Evolutionary conservation across 2,888 invertebrate genomes (phyloP).

Genomic region (Amphimallon solstitiale): DNA sequence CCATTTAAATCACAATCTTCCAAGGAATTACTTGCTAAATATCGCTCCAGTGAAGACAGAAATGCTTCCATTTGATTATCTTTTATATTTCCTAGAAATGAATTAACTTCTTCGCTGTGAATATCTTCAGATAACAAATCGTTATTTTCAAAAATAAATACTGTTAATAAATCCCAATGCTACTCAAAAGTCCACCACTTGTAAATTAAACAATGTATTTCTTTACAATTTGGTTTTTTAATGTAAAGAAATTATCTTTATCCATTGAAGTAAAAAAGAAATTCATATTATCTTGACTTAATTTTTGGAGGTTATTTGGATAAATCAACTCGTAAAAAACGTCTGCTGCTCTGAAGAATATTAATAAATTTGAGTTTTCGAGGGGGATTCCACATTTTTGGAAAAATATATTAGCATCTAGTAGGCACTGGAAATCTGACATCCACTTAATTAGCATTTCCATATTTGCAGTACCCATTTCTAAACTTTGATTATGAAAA

Average conservation of each 20-base stretch:
- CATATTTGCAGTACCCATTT: conserved; percentile 52
- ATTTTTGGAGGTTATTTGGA: not conserved
- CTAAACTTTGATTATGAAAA: conserved; percentile 45
- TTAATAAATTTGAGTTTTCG: not conserved
- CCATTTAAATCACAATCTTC: conserved; percentile 44
- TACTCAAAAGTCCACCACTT: not conserved
- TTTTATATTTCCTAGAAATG: not conserved
- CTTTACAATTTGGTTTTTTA: conserved; percentile 35
- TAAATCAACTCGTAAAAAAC: not conserved
- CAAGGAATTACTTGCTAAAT: conserved; percentile 9
- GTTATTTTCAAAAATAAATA: conserved; percentile 11
- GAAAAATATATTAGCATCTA: conserved; percentile 38
- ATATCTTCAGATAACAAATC: not conserved
- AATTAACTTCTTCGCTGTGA: conserved; percentile 4
- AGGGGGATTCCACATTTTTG: not conserved
- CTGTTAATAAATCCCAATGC: conserved; percentile 1
- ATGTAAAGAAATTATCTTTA: conserved; percentile 44
- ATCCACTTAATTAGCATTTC: conserved; percentile 57
- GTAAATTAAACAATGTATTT: conserved; percentile 25
- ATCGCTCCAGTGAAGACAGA: not conserved
- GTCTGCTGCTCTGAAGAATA: not conserved
- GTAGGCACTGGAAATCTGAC: conserved; percentile 30
- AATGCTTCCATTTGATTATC: not conserved
- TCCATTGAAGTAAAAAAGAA: conserved; percentile 46
- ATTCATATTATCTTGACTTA: not conserved